Evolutionary conservation across 2,888 invertebrate species (phyloP).

Genomic region (Eueremaeus valkanovi): DNA sequence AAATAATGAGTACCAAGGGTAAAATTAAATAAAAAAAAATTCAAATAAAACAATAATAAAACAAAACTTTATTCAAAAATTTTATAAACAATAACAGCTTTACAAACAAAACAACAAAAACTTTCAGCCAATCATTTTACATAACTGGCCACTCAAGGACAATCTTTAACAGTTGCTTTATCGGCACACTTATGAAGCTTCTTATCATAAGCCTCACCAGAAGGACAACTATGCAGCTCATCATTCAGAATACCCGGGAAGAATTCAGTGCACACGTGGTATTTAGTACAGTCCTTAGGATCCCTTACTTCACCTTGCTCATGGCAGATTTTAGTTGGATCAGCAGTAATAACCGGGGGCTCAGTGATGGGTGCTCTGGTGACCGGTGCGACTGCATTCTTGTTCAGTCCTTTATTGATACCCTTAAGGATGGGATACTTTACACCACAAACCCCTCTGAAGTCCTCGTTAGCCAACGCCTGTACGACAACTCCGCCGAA

Average conservation of each 20-base stretch:
- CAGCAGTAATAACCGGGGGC: not conserved
- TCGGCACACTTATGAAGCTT: conserved; percentile 5
- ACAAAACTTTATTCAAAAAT: too few relatives aligned
- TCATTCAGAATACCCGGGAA: not conserved
- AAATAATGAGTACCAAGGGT: too few relatives aligned
- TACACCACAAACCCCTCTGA: conserved; percentile 30
- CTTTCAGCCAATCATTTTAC: too few relatives aligned
- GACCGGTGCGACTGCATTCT: not conserved
- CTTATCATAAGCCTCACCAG: conserved; percentile 1
- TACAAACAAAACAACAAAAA: too few relatives aligned
- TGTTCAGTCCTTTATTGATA: conserved; percentile 17
- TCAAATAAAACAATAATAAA: too few relatives aligned
- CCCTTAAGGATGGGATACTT: conserved; percentile 36
- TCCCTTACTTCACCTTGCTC: conserved; percentile 17
- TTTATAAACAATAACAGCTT: too few relatives aligned
- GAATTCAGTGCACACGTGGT: conserved; percentile 31
- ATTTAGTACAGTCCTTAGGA: not conserved
- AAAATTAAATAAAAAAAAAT: too few relatives aligned
- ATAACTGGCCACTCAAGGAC: too few relatives aligned
- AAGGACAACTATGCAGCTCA: not conserved
- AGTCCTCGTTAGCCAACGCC: conserved; percentile 39
- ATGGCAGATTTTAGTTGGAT: conserved; percentile 14
- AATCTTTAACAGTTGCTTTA: too few relatives aligned
- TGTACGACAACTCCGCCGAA: conserved; percentile 34
- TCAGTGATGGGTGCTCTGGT: not conserved